These are phyloP conservation scores for Asbolus verrucosus DNA, from an alignment of 1,140 invertebrate genomes.

Conservation along the genomic window DNA sequence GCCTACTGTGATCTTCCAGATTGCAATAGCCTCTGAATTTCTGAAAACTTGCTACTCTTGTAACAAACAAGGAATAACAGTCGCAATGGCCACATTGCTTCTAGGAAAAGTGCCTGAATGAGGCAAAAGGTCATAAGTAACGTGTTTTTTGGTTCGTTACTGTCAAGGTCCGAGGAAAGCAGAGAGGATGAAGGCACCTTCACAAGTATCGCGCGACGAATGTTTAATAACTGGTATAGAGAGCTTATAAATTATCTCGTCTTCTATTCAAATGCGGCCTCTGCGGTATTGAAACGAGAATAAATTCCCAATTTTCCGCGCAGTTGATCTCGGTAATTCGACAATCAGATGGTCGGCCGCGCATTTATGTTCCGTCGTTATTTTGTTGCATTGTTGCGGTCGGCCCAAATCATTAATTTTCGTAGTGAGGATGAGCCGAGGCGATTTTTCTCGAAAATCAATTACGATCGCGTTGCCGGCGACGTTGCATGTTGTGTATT, in stretches of 20 bases:
- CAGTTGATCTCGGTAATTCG: constrained; percentile 43
- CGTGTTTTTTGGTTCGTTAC: no score
- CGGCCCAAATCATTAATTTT: not conserved
- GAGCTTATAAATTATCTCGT: constrained; percentile 26
- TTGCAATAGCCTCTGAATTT: no score
- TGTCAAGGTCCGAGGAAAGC: not conserved
- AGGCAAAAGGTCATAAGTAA: no score
- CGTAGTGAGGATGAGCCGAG: not conserved
- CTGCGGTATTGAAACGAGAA: constrained; percentile 36
- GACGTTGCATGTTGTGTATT: not conserved
- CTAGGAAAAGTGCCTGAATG: no score
- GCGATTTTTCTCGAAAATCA: no score
- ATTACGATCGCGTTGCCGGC: not conserved
- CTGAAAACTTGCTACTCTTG: no score
- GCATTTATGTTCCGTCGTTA: constrained; percentile 24
- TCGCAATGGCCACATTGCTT: no score
- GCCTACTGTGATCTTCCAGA: no score
- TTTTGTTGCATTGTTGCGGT: constrained; percentile 30
- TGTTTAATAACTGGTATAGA: not conserved
- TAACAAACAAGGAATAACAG: no score
- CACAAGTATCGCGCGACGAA: not conserved
- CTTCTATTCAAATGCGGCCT: constrained; percentile 8
- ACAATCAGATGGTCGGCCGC: constrained; percentile 36
- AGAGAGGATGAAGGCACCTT: not conserved
- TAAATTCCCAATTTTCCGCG: constrained; percentile 45